Percentiles rank a stretch among this genome's conserved stretches.
Conservation (phyloP, 2,888 invertebrate species). For the Branchipolynoe longqiensis region DNA sequence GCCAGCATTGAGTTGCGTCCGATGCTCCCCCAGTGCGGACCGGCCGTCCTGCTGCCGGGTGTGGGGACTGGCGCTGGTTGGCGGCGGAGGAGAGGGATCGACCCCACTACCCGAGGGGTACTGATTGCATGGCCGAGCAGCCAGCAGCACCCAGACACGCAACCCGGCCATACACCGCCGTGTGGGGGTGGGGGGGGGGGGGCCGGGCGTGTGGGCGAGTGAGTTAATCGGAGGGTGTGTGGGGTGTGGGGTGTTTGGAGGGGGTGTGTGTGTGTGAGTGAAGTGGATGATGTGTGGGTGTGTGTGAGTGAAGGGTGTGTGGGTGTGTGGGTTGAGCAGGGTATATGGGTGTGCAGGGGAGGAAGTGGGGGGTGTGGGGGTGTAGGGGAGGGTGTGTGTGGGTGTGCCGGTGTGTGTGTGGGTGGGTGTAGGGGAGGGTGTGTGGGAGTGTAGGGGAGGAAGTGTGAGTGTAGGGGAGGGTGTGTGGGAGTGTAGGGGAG, state of each 20-base stretch:
- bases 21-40: no score
- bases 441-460: neutral
- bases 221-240: neutral
- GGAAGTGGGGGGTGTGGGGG: neutral
- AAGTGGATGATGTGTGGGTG: constrained; percentile 4
- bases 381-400: neutral
- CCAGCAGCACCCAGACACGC: no score
- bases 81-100: no score
- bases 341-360: neutral
- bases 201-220: neutral
- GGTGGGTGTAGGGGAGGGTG: neutral
- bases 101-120: no score
- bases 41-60: no score
- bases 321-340: neutral
- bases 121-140: no score
- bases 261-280: neutral
- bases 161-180: no score
- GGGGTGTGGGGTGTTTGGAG: neutral
- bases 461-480: neutral
- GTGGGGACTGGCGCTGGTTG: no score
- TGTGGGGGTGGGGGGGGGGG: constrained; percentile 5
- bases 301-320: neutral
- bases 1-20: no score
- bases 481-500: neutral
- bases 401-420: no score